Evolutionary conservation across 2,888 invertebrate species (phyloP).

Genomic region (Sphaerophoria rueppellii): DNA sequence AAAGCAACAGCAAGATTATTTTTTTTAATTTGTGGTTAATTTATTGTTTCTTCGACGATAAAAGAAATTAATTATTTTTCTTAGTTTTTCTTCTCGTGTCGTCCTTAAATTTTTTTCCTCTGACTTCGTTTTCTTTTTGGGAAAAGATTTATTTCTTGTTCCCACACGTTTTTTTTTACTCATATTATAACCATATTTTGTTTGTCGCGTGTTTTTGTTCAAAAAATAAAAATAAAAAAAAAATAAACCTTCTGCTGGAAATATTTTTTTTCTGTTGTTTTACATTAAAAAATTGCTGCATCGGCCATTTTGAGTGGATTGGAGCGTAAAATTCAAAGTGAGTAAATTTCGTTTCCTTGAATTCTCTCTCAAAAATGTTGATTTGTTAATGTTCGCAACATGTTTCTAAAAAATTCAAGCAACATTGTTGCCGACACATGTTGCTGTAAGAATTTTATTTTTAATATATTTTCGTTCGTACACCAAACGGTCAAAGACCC

Average conservation of each 20-base stretch:
- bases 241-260: constrained; percentile 48
- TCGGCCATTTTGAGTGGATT: constrained; percentile 45
- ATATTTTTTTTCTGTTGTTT: constrained; percentile 57
- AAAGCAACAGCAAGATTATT: constrained; percentile 46
- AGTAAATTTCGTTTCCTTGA: neutral
- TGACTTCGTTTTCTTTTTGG: constrained; percentile 61
- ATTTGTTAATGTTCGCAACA: constrained; percentile 16
- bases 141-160: constrained; percentile 60
- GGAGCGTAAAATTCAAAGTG: constrained; percentile 2
- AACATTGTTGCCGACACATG: neutral
- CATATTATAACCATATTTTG: constrained; percentile 67
- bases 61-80: constrained; percentile 51
- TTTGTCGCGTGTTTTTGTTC: constrained; percentile 69
- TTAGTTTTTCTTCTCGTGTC: constrained; percentile 52
- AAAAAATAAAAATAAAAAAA: constrained; percentile 14
- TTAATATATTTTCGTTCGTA: neutral
- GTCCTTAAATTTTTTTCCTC: constrained; percentile 35
- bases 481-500: constrained; percentile 49
- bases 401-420: neutral
- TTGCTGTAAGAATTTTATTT: neutral
- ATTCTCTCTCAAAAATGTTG: too few relatives aligned
- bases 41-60: constrained; percentile 60
- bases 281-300: constrained; percentile 6
- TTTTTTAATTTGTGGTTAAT: constrained; percentile 68
- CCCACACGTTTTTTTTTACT: constrained; percentile 50